A percentile compares a stretch with the other conserved stretches of the same genome.
Evolutionary conservation across 2,797 vertebrate genomes (phyloP).

Genomic region (Ispidina picta): DNA sequence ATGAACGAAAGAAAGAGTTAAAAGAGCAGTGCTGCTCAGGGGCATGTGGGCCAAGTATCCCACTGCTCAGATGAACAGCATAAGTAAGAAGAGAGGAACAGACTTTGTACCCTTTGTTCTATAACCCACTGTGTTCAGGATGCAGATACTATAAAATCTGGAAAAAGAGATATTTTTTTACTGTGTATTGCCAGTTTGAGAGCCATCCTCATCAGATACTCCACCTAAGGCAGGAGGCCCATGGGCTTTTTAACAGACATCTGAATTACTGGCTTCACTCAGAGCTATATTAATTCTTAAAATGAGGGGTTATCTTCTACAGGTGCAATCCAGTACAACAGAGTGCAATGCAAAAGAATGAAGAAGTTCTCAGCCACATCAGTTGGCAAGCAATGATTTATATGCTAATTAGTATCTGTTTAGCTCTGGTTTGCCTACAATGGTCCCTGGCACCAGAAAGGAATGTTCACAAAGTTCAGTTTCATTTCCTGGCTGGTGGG

Average conservation of each 20-base stretch:
- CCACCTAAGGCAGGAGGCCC: not conserved
- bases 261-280: not conserved
- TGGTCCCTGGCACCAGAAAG: not conserved
- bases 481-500: not conserved
- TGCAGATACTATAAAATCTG: not conserved
- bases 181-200: not conserved
- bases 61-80: not conserved
- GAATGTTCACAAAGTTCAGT: not conserved
- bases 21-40: not conserved
- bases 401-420: not conserved
- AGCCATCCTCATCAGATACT: not conserved
- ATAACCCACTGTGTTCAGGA: not conserved
- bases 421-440: not conserved
- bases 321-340: not conserved
- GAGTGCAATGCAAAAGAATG: not conserved
- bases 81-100: not conserved
- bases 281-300: not conserved
- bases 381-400: not conserved
- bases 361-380: not conserved
- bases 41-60: not conserved
- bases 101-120: not conserved
- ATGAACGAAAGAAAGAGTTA: not conserved
- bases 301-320: not conserved
- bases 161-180: not conserved
- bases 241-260: not conserved